These are phyloP conservation scores for Sula dactylatra DNA, from an alignment of 2,113 vertebrate genomes.

Conservation along the genomic window DNA sequence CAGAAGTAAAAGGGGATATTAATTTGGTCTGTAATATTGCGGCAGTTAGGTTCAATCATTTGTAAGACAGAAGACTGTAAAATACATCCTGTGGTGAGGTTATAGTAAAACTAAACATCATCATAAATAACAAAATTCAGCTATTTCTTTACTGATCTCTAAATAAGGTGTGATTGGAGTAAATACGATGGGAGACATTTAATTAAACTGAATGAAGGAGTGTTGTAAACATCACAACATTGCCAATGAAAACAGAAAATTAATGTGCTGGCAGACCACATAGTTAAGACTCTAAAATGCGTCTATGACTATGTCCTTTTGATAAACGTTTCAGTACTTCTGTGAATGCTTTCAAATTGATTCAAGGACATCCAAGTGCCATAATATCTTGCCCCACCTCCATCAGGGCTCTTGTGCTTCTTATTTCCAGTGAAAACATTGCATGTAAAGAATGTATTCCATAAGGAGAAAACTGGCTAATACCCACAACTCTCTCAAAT, in stretches of 20 bases:
- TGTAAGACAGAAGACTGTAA: slow-evolving; percentile 31
- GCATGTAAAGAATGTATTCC: not conserved
- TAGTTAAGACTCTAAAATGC: not conserved
- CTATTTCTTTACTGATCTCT: slow-evolving; percentile 71
- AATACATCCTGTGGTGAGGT: not conserved
- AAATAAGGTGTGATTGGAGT: slow-evolving; percentile 73
- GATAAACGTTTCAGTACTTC: slow-evolving; percentile 16
- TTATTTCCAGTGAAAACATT: not conserved
- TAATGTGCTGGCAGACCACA: not conserved
- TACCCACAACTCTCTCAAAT: not conserved
- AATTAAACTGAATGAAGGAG: slow-evolving; percentile 69
- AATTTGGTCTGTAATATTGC: slow-evolving; percentile 35
- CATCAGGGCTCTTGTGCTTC: not conserved
- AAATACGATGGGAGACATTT: slow-evolving; percentile 67
- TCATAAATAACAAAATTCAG: slow-evolving; percentile 65
- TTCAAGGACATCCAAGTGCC: slow-evolving; percentile 28
- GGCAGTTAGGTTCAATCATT: slow-evolving; percentile 47
- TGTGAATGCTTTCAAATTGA: not conserved
- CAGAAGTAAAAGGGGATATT: slow-evolving; percentile 45
- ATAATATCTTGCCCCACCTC: not conserved
- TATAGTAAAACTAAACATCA: slow-evolving; percentile 5
- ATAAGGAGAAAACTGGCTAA: not conserved
- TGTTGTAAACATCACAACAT: slow-evolving; percentile 22
- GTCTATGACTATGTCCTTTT: not conserved
- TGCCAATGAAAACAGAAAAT: slow-evolving; percentile 25